These are phyloP conservation scores for Ceramica pisi DNA, from an alignment of 2,888 invertebrate genomes.

Conservation along the genomic window DNA sequence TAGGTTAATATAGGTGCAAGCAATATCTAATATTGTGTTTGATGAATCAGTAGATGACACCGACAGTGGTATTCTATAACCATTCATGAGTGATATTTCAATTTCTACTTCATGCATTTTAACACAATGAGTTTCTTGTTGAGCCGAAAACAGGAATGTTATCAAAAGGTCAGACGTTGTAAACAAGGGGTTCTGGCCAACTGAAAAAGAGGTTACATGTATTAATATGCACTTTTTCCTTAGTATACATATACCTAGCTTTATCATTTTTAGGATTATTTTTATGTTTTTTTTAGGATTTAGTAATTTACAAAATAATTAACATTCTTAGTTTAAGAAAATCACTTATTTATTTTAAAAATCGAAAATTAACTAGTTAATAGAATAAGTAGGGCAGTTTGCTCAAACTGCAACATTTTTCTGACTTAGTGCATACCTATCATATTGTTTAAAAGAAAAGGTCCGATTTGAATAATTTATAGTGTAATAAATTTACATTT, in stretches of 20 bases:
- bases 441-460: too few relatives aligned
- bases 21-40: constrained; percentile 95
- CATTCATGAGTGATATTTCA: constrained; percentile 96
- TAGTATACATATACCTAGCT: not conserved
- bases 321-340: too few relatives aligned
- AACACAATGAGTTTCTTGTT: constrained; percentile 95
- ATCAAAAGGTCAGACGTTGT: constrained; percentile 95
- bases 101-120: constrained; percentile 93
- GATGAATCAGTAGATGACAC: constrained; percentile 96
- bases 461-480: too few relatives aligned
- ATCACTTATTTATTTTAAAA: too few relatives aligned
- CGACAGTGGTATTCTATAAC: constrained; percentile 95
- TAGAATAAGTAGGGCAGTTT: too few relatives aligned
- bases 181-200: constrained; percentile 96
- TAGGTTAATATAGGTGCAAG: constrained; percentile 95
- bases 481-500: too few relatives aligned
- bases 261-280: too few relatives aligned
- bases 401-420: too few relatives aligned
- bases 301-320: too few relatives aligned
- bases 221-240: constrained; percentile 11
- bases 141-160: constrained; percentile 97
- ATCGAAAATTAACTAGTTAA: too few relatives aligned
- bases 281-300: too few relatives aligned
- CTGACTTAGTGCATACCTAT: too few relatives aligned
- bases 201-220: constrained; percentile 83